Evolutionary conservation across 2,888 invertebrate species (phyloP).

Genomic region (Drosophila imparisetae): DNA sequence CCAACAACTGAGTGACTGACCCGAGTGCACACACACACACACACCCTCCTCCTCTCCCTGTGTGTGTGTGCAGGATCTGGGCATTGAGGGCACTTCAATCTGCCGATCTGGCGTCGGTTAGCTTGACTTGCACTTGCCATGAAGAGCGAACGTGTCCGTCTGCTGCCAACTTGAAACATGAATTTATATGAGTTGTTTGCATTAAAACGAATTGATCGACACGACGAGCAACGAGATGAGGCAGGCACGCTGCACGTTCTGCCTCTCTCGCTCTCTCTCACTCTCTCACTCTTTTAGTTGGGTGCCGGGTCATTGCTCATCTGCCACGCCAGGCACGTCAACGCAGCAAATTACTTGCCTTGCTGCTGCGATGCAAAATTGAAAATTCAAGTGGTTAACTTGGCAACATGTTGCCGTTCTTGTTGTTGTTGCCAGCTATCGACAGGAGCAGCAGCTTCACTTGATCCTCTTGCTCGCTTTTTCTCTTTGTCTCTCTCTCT

Average conservation of each 20-base stretch:
- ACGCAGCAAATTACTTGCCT: slow-evolving; percentile 75
- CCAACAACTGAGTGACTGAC: slow-evolving; percentile 53
- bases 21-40: slow-evolving; percentile 16
- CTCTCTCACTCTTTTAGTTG: background rate
- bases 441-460: slow-evolving; percentile 24
- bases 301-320: slow-evolving; percentile 73
- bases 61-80: slow-evolving; percentile 5
- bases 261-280: background rate
- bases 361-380: slow-evolving; percentile 75
- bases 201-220: slow-evolving; percentile 79
- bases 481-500: background rate
- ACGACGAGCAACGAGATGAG: slow-evolving; percentile 46
- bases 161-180: slow-evolving; percentile 70
- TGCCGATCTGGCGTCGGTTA: slow-evolving; percentile 45
- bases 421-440: slow-evolving; percentile 9
- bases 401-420: slow-evolving; percentile 68
- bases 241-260: slow-evolving; percentile 15
- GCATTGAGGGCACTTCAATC: slow-evolving; percentile 46
- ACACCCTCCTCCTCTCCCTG: no score
- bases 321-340: slow-evolving; percentile 79
- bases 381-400: slow-evolving; percentile 79
- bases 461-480: slow-evolving; percentile 1
- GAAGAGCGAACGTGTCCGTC: slow-evolving; percentile 7
- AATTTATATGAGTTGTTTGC: slow-evolving; percentile 79
- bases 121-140: slow-evolving; percentile 22